These are phyloP conservation scores for Cybosia mesomella DNA, from an alignment of 2,888 invertebrate species.

Conservation along the genomic window DNA sequence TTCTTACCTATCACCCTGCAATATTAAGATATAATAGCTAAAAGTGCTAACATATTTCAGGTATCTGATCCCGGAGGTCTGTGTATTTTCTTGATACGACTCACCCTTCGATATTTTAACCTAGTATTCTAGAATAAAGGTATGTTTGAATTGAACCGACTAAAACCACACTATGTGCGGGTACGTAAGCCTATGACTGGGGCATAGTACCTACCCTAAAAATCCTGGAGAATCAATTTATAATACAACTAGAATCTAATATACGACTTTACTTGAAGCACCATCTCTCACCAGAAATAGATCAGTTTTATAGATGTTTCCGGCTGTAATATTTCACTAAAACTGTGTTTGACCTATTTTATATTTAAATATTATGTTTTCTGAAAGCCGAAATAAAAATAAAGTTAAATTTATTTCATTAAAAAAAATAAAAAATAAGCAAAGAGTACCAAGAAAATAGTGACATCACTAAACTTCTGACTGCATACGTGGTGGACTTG, in stretches of 20 bases:
- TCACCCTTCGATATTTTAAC: too few relatives aligned
- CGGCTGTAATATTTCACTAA: not conserved
- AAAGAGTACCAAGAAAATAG: conserved; percentile 34
- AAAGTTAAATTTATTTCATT: not conserved
- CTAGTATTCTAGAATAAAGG: too few relatives aligned
- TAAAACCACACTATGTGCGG: too few relatives aligned
- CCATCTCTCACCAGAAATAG: not conserved
- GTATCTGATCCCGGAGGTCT: too few relatives aligned
- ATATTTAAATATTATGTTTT: not conserved
- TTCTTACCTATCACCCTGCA: too few relatives aligned
- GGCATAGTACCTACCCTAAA: too few relatives aligned
- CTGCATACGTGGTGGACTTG: conserved; percentile 25
- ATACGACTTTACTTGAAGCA: not conserved
- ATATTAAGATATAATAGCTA: too few relatives aligned
- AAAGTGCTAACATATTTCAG: too few relatives aligned
- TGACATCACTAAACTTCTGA: conserved; percentile 22
- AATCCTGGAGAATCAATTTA: not conserved
- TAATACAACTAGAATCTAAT: not conserved
- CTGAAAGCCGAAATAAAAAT: conserved; percentile 1
- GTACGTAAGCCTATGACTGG: too few relatives aligned
- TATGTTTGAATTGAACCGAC: too few relatives aligned
- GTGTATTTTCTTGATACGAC: too few relatives aligned
- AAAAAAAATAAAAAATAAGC: not conserved
- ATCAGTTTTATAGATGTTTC: not conserved
- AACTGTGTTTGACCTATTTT: conserved; percentile 5